A percentile compares a stretch with the other conserved stretches of the same genome.
phyloP scores from a whole-genome alignment of 2,797 vertebrate genomes.

The Dicrostonyx torquatus region DNA sequence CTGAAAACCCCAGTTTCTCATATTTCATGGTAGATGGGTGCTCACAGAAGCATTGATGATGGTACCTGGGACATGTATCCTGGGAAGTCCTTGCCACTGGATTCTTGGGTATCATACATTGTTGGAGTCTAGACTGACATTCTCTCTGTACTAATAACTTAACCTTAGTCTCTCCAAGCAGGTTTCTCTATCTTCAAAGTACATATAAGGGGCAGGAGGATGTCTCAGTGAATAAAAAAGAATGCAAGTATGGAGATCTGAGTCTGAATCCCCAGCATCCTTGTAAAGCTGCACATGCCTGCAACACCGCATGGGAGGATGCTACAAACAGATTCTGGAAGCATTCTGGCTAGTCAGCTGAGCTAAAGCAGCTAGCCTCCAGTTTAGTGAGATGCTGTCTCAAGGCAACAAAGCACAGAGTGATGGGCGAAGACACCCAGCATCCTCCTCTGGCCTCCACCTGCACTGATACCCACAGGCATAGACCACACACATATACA shows the following conservation, averaged over 20 bases:
- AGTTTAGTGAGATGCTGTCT: not conserved
- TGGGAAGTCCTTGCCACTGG: not conserved
- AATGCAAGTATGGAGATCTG: not conserved
- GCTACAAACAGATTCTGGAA: not conserved
- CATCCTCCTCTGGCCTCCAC: not conserved
- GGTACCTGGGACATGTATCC: fast-evolving
- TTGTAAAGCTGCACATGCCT: not conserved
- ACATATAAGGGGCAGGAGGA: not conserved
- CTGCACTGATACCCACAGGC: not conserved
- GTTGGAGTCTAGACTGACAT: not conserved
- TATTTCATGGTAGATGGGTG: not conserved
- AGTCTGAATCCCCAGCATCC: not conserved
- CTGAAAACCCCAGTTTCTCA: not conserved
- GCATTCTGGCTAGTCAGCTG: not conserved
- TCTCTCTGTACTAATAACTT: not conserved
- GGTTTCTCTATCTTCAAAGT: not conserved
- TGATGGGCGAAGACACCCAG: not conserved
- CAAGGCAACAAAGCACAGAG: not conserved
- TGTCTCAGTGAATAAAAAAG: not conserved
- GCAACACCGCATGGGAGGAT: not conserved
- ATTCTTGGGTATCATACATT: not conserved
- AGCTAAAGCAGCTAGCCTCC: not conserved
- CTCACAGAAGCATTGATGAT: not conserved
- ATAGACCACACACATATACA: not conserved
- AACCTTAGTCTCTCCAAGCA: not conserved